Conservation (phyloP, 53 echinoderm and acorn worm species). For the Patiria pectinifera region DNA sequence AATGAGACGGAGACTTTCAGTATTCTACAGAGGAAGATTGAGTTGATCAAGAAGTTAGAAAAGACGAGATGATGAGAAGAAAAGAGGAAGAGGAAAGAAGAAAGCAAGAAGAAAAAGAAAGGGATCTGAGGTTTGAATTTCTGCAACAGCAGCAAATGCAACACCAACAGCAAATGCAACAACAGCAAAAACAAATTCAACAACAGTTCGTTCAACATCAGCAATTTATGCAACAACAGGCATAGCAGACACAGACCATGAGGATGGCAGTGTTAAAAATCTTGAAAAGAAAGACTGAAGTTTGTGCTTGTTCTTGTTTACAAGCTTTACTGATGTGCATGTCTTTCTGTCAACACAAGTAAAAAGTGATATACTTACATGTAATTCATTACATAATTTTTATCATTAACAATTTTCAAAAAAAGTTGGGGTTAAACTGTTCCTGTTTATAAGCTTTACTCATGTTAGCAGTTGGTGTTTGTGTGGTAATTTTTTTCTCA, state of each 20-base stretch:
- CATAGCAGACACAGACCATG: conserved; percentile 53
- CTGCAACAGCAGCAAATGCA: too few relatives aligned
- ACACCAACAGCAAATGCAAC: too few relatives aligned
- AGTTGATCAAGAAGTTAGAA: conserved; percentile 31
- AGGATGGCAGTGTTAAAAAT: background rate
- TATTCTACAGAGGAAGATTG: conserved; percentile 44
- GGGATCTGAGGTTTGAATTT: conserved; percentile 24
- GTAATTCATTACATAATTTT: background rate
- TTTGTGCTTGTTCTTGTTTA: too few relatives aligned
- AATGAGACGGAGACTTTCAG: conserved; percentile 21
- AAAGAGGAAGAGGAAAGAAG: background rate
- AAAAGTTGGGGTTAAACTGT: too few relatives aligned
- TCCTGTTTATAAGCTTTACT: too few relatives aligned
- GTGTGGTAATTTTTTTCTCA: background rate
- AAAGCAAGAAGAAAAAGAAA: conserved; percentile 27
- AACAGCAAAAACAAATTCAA: too few relatives aligned
- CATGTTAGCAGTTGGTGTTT: too few relatives aligned
- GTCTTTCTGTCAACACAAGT: too few relatives aligned
- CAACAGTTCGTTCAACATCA: background rate
- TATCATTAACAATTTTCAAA: background rate
- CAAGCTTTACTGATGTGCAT: too few relatives aligned
- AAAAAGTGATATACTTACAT: too few relatives aligned
- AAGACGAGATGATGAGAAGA: conserved; percentile 17
- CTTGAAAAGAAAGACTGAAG: conserved; percentile 29
- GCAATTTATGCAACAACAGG: conserved; percentile 35